A percentile compares a stretch with the other conserved stretches of the same genome.
phyloP scores from a whole-genome alignment of 2,113 vertebrate species.

The Phaethon lepturus region DNA sequence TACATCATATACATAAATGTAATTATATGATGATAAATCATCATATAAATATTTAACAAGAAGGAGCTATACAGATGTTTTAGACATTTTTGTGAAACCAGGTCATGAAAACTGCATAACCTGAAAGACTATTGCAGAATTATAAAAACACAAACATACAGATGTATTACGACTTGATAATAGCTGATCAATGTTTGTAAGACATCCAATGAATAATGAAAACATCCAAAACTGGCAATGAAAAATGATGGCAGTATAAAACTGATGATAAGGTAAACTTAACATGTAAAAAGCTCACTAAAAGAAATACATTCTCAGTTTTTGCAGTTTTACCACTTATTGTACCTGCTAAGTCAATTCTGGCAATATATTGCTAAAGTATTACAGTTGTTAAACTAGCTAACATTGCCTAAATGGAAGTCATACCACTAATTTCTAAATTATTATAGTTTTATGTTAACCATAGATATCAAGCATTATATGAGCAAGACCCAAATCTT shows the following conservation, averaged over 20 bases:
- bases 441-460: not conserved
- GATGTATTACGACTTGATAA: not conserved
- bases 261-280: not conserved
- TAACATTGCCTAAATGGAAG: not conserved
- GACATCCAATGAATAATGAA: not conserved
- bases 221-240: not conserved
- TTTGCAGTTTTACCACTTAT: conserved; percentile 3
- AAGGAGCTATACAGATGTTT: not conserved
- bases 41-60: not conserved
- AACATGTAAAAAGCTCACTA: not conserved
- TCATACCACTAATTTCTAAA: not conserved
- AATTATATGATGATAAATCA: not conserved
- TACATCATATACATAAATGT: too few relatives aligned
- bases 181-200: not conserved
- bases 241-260: not conserved
- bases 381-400: not conserved
- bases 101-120: not conserved
- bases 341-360: not conserved
- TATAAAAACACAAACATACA: not conserved
- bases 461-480: not conserved
- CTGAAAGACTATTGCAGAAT: not conserved
- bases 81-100: not conserved
- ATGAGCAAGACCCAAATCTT: not conserved
- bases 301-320: not conserved
- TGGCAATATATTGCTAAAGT: not conserved